Percentiles rank a stretch among this genome's conserved stretches.
Conservation (phyloP, 2,888 invertebrate species). For the Plagodis dolabraria region DNA sequence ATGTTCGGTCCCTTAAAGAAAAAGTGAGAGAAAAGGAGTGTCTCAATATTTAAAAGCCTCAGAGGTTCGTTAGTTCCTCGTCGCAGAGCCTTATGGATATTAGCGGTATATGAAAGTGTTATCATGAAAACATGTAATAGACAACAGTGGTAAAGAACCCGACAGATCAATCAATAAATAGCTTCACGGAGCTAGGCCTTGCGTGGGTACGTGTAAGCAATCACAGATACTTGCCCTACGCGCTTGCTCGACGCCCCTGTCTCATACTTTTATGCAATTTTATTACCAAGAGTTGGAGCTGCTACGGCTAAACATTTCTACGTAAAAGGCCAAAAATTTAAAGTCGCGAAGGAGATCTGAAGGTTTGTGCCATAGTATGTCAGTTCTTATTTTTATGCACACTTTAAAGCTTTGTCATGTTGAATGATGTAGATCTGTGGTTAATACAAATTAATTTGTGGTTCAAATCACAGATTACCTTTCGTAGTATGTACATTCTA, state of each 20-base stretch:
- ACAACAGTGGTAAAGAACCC: slow-evolving; percentile 71
- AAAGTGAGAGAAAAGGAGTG: slow-evolving; percentile 3
- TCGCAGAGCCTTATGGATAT: slow-evolving; percentile 25
- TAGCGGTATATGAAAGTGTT: slow-evolving; percentile 42
- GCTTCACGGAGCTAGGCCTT: slow-evolving; percentile 82
- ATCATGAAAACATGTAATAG: slow-evolving; percentile 77
- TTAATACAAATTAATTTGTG: too few species aligned
- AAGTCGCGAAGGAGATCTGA: slow-evolving; percentile 17
- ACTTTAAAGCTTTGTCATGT: slow-evolving; percentile 13
- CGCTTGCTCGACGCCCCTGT: slow-evolving; percentile 70
- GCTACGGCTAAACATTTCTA: slow-evolving; percentile 32
- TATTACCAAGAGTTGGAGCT: slow-evolving; percentile 27
- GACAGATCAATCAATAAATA: slow-evolving; percentile 70
- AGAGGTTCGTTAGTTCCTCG: slow-evolving; percentile 22
- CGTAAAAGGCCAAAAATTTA: slow-evolving; percentile 30
- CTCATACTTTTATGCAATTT: slow-evolving; percentile 26
- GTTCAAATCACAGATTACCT: too few species aligned
- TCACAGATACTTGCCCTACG: slow-evolving; percentile 78
- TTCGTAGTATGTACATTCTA: too few species aligned
- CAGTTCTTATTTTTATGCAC: slow-evolving; percentile 20
- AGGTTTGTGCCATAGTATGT: slow-evolving; percentile 6
- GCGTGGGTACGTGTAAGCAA: slow-evolving; percentile 83
- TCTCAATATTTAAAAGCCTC: slow-evolving; percentile 3
- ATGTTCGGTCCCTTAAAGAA: slow-evolving; percentile 8
- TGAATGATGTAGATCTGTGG: slow-evolving; percentile 14